phyloP scores from a whole-genome alignment of 2,797 vertebrate species.

The Argentina silus region DNA sequence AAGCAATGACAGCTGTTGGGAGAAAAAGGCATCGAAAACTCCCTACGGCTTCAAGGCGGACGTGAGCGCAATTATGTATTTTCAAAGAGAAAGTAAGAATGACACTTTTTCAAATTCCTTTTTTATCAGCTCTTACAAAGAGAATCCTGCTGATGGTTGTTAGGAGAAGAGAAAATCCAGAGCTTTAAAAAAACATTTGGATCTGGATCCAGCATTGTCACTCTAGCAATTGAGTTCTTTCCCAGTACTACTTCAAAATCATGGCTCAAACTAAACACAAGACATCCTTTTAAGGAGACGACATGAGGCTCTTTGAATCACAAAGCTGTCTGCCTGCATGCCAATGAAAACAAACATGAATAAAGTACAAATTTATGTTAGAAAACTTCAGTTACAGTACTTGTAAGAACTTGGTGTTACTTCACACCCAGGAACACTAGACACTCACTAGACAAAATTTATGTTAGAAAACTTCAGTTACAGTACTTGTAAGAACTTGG shows the following conservation, averaged over 20 bases:
- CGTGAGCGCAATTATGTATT: conserved; percentile 29
- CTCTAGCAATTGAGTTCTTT: conserved; percentile 50
- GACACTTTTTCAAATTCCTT: conserved; percentile 33
- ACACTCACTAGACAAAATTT: conserved; percentile 14
- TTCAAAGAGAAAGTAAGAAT: conserved; percentile 34
- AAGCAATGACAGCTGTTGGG: conserved; percentile 53
- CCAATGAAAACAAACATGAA: not conserved
- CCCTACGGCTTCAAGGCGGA: conserved; percentile 29
- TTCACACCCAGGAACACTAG: not conserved
- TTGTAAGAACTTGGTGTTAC: not conserved
- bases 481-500: not conserved
- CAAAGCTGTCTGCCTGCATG: not conserved
- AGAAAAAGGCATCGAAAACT: conserved; percentile 30
- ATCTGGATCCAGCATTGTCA: conserved; percentile 46
- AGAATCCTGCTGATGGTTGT: conserved; percentile 40
- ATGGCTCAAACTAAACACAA: conserved; percentile 37
- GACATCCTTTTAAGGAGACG: conserved; percentile 27
- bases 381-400: not conserved
- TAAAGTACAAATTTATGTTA: not conserved
- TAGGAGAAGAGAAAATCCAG: conserved; percentile 14
- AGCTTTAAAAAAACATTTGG: conserved; percentile 18
- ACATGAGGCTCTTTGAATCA: not conserved
- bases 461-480: not conserved
- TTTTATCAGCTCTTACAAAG: conserved; percentile 46
- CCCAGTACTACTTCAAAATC: conserved; percentile 29